Percentiles rank a stretch among this genome's conserved stretches.
Conservation (phyloP, 2,113 vertebrate genomes). For the Hiodon alosoides region DNA sequence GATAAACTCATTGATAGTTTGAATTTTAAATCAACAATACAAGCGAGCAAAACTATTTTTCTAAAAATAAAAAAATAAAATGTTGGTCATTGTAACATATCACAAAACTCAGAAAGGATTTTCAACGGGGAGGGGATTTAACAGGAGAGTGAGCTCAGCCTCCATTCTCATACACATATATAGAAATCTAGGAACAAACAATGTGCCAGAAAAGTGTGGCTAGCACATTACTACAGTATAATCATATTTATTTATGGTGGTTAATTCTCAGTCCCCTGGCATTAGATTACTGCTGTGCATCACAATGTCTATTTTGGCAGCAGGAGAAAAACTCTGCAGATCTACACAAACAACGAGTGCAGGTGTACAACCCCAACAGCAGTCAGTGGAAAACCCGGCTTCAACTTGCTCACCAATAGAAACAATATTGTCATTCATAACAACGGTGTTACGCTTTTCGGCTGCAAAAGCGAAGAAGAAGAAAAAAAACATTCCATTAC, state of each 20-base stretch:
- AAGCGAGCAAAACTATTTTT: no score
- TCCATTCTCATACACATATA: no score
- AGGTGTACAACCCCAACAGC: constrained; percentile 16
- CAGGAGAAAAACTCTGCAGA: background rate
- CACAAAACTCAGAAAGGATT: no score
- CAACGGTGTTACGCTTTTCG: constrained; percentile 34
- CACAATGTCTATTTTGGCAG: constrained; percentile 7
- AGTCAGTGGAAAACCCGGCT: constrained; percentile 33
- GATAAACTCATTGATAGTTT: no score
- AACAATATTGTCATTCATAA: constrained; percentile 39
- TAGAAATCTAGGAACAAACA: no score
- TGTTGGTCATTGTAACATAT: no score
- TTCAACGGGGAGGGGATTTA: no score
- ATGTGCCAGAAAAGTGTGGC: background rate
- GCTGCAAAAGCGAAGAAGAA: background rate
- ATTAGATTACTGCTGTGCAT: background rate
- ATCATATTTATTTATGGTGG: background rate
- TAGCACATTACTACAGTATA: background rate
- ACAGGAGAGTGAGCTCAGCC: no score
- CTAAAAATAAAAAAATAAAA: no score
- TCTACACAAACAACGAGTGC: constrained; percentile 2
- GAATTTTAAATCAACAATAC: no score
- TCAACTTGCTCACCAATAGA: constrained; percentile 20
- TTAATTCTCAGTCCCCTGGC: background rate
- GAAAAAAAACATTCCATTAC: constrained; percentile 29